These are phyloP conservation scores for Trichopria drosophilae DNA, from an alignment of 2,888 invertebrate species.

Conservation along the genomic window DNA sequence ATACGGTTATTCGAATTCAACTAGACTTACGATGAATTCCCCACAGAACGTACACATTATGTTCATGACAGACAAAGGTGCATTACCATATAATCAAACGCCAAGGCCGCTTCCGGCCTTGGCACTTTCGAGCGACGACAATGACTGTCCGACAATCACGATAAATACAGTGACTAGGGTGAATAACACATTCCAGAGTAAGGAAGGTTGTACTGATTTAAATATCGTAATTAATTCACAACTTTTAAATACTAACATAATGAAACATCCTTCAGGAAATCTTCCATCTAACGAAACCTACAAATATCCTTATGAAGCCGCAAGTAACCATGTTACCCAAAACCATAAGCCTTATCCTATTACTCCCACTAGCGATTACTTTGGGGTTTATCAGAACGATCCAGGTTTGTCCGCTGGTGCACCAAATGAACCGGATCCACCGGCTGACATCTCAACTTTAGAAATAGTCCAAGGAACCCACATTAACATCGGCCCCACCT, in stretches of 20 bases:
- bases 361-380: too few relatives aligned
- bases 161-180: constrained; percentile 55
- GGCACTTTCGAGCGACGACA: constrained; percentile 26
- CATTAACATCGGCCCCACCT: constrained; percentile 40
- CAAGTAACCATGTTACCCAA: too few relatives aligned
- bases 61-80: constrained; percentile 45
- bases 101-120: constrained; percentile 4
- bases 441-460: constrained; percentile 33
- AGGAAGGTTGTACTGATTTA: constrained; percentile 70
- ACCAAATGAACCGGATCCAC: not conserved
- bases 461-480: constrained; percentile 48
- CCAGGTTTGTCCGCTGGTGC: too few relatives aligned
- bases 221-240: constrained; percentile 73
- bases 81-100: constrained; percentile 27
- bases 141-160: constrained; percentile 53
- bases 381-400: too few relatives aligned
- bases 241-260: constrained; percentile 64
- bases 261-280: constrained; percentile 40
- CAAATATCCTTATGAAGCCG: too few relatives aligned
- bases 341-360: too few relatives aligned
- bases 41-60: constrained; percentile 52
- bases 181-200: constrained; percentile 60
- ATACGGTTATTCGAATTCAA: constrained; percentile 4
- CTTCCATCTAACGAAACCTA: constrained; percentile 6
- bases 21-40: constrained; percentile 25